These are phyloP conservation scores for Drosophila rufa DNA, from an alignment of 1,140 invertebrate genomes.

Conservation along the genomic window DNA sequence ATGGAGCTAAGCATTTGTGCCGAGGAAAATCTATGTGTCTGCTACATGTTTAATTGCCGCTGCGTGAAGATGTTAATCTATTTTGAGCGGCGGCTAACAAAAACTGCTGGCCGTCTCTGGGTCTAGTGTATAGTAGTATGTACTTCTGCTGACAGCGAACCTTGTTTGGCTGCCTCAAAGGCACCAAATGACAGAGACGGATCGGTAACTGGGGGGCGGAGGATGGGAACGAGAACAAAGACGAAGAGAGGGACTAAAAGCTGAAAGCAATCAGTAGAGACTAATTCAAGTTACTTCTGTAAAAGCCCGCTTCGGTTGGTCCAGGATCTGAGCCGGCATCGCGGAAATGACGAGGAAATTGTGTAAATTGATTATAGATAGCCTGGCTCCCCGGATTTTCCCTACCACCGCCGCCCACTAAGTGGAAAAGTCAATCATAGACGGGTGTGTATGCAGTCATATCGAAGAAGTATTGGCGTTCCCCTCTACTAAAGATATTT, in stretches of 20 bases:
- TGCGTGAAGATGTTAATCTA: conserved; percentile 68
- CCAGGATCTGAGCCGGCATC: conserved; percentile 21
- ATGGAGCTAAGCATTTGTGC: conserved; percentile 25
- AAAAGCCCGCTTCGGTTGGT: conserved; percentile 31
- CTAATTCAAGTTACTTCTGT: conserved; percentile 58
- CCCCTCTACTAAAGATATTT: conserved; percentile 37
- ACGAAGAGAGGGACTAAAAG: conserved; percentile 20
- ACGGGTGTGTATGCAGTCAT: conserved; percentile 28
- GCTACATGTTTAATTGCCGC: conserved; percentile 64
- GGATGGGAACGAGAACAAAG: neutral
- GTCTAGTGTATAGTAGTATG: conserved; percentile 10
- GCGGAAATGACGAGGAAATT: conserved; percentile 76
- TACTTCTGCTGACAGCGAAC: conserved; percentile 50
- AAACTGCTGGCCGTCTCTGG: conserved; percentile 35
- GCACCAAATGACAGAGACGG: conserved; percentile 34
- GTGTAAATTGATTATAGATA: conserved; percentile 80
- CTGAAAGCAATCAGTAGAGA: conserved; percentile 54
- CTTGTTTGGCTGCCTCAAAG: conserved; percentile 54
- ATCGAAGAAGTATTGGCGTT: conserved; percentile 18
- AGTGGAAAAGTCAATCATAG: conserved; percentile 66
- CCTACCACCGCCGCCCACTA: conserved; percentile 9
- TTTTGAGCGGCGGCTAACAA: conserved; percentile 46
- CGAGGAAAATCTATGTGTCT: conserved; percentile 52
- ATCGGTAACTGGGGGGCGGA: neutral
- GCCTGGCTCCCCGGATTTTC: conserved; percentile 20